These are phyloP conservation scores for Periophthalmus magnuspinnatus DNA, from an alignment of 2,797 vertebrate species.

Conservation along the genomic window DNA sequence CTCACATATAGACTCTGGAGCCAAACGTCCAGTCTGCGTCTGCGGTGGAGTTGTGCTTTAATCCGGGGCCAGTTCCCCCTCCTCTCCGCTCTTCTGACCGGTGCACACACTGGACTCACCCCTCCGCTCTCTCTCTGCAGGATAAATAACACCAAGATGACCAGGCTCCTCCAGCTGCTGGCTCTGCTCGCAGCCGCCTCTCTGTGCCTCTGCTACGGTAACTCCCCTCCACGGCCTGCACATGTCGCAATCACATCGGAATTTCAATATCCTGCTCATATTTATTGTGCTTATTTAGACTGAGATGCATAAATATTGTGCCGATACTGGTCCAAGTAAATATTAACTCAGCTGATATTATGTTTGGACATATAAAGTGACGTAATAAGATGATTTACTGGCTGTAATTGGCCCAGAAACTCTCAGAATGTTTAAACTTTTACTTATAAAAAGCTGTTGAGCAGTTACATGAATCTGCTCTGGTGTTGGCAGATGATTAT, in stretches of 20 bases:
- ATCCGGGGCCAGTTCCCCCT: background rate
- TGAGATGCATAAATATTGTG: too few relatives aligned
- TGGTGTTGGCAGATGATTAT: too few relatives aligned
- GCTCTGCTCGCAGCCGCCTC: conserved; percentile 55
- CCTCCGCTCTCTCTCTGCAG: conserved; percentile 35
- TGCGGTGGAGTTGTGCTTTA: conserved; percentile 32
- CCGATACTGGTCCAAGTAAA: too few relatives aligned
- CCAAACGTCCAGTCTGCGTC: conserved; percentile 21
- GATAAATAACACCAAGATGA: conserved; percentile 58
- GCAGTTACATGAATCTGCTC: too few relatives aligned
- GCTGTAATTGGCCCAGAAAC: too few relatives aligned
- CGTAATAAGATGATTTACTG: too few relatives aligned
- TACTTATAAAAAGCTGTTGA: too few relatives aligned
- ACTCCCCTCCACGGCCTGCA: background rate
- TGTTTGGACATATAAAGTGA: too few relatives aligned
- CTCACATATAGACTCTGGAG: conserved; percentile 31
- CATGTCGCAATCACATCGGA: background rate
- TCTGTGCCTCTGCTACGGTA: conserved; percentile 63
- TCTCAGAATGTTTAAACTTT: too few relatives aligned
- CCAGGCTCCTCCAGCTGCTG: conserved; percentile 59
- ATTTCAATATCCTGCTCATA: too few relatives aligned
- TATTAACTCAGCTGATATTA: too few relatives aligned
- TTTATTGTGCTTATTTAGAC: too few relatives aligned
- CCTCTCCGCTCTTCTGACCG: background rate
- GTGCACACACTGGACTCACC: background rate